Evolutionary conservation across 2,888 invertebrate genomes (phyloP).

Genomic region (Lordiphosa andalusiaca): DNA sequence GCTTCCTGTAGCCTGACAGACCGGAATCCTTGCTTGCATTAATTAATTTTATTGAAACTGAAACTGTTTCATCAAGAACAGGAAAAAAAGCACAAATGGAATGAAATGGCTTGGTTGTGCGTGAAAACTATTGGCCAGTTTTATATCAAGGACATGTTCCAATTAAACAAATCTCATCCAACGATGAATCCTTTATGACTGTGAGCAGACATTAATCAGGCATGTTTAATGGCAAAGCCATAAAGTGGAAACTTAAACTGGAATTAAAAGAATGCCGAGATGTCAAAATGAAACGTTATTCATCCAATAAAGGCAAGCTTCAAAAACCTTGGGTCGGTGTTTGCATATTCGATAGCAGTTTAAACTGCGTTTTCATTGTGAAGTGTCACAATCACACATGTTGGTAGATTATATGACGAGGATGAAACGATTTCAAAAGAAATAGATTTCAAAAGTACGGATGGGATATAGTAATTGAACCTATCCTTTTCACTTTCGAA

Average conservation of each 20-base stretch:
- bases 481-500: too few relatives aligned
- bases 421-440: too few relatives aligned
- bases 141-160: constrained; percentile 19
- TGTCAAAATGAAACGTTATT: background rate
- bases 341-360: too few relatives aligned
- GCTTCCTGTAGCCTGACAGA: constrained; percentile 17
- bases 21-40: constrained; percentile 36
- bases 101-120: background rate
- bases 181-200: constrained; percentile 25
- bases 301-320: too few relatives aligned
- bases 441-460: too few relatives aligned
- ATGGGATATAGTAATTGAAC: too few relatives aligned
- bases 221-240: constrained; percentile 14
- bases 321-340: too few relatives aligned
- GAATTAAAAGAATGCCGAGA: constrained; percentile 6
- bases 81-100: background rate
- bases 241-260: constrained; percentile 13
- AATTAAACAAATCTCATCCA: constrained; percentile 24
- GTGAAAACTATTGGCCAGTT: constrained; percentile 13
- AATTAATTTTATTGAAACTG: constrained; percentile 44
- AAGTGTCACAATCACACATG: too few relatives aligned
- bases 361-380: too few relatives aligned
- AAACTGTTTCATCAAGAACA: constrained; percentile 16
- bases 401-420: too few relatives aligned
- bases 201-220: constrained; percentile 36